These are phyloP conservation scores for Cryptophagus acutangulus DNA, from an alignment of 2,888 invertebrate species.

Conservation along the genomic window DNA sequence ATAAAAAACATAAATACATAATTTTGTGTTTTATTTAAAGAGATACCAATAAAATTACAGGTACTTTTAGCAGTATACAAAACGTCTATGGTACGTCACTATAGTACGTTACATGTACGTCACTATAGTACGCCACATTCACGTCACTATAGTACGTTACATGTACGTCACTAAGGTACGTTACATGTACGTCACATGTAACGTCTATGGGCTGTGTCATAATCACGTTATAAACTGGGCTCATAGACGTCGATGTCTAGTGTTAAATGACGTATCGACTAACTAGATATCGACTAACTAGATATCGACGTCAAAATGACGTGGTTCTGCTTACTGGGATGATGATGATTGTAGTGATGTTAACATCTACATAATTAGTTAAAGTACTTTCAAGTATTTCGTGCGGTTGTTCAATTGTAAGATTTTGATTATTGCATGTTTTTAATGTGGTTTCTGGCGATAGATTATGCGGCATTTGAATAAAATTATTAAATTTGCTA, in stretches of 20 bases:
- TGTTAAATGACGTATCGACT: neutral
- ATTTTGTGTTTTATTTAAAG: too few relatives aligned
- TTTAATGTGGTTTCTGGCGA: too few relatives aligned
- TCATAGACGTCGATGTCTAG: neutral
- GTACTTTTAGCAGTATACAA: too few relatives aligned
- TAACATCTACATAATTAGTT: too few relatives aligned
- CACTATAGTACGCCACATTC: neutral
- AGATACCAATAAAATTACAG: too few relatives aligned
- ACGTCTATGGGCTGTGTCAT: neutral
- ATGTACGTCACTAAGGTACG: neutral
- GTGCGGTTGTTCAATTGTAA: too few relatives aligned
- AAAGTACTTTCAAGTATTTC: too few relatives aligned
- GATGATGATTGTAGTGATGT: too few relatives aligned
- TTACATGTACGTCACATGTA: neutral
- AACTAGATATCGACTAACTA: neutral
- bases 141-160: neutral
- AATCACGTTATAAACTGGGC: neutral
- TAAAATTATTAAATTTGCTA: too few relatives aligned
- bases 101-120: neutral
- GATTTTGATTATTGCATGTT: too few relatives aligned
- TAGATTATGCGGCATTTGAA: too few relatives aligned
- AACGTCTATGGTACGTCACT: neutral
- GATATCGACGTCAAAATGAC: neutral
- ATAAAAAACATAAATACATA: too few relatives aligned
- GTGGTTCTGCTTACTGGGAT: neutral